Evolutionary conservation across 2,888 invertebrate genomes (phyloP).

Genomic region (Hybos culiciformis): DNA sequence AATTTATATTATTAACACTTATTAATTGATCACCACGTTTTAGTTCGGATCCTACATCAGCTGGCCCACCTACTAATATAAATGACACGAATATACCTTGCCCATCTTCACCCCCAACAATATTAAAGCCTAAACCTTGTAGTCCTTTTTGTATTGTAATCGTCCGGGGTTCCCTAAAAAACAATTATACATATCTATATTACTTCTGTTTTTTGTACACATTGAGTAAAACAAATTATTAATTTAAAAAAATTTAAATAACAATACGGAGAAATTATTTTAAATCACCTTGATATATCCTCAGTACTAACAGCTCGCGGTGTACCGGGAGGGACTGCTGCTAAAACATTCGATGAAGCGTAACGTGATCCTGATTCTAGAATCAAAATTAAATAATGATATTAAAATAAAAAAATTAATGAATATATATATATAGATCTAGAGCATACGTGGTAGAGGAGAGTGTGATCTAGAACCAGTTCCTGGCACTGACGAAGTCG

Average conservation of each 20-base stretch:
- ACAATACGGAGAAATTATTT: background rate
- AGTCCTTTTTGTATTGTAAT: conserved; percentile 79
- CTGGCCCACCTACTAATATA: conserved; percentile 95
- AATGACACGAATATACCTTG: conserved; percentile 94
- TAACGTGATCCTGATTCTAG: conserved; percentile 36
- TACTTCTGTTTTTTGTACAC: background rate
- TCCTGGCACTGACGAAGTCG: conserved; percentile 26
- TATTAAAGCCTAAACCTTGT: conserved; percentile 87
- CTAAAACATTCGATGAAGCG: conserved; percentile 36
- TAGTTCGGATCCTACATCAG: conserved; percentile 81
- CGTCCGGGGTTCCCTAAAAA: conserved; percentile 69
- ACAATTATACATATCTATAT: conserved; percentile 33
- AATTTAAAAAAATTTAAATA: background rate
- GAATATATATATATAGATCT: conserved; percentile 1
- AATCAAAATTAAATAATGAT: conserved; percentile 6
- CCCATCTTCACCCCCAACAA: conserved; percentile 99
- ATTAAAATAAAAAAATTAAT: conserved; percentile 16
- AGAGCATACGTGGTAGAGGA: conserved; percentile 32
- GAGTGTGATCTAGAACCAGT: conserved; percentile 35
- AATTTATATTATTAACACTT: conserved; percentile 81
- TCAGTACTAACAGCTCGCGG: conserved; percentile 58
- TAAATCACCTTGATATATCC: conserved; percentile 53
- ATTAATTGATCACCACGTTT: conserved; percentile 85
- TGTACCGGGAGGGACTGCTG: conserved; percentile 42
- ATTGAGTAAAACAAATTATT: no score